Evolutionary conservation across 2,888 invertebrate species (phyloP).

Genomic region (Euzophera pinguis): DNA sequence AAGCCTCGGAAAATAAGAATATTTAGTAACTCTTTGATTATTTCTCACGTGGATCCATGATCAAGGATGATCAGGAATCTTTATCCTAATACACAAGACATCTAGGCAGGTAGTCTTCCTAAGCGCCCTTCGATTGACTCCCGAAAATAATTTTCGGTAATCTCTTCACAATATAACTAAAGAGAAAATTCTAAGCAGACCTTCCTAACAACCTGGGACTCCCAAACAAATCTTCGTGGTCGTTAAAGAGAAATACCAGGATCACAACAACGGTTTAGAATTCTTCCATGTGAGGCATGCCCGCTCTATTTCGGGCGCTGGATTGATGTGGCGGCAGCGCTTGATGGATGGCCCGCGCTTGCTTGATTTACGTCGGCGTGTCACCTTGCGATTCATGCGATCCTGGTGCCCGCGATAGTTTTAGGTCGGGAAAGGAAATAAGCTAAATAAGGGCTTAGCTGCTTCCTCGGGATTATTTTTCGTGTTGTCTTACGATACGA

Average conservation of each 20-base stretch:
- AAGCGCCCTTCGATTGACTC: too few relatives aligned
- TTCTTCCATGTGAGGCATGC: conserved; percentile 43
- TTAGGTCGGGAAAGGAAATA: conserved; percentile 20
- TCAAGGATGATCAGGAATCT: too few relatives aligned
- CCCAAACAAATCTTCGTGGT: conserved; percentile 4
- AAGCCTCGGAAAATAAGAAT: too few relatives aligned
- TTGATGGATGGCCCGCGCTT: conserved; percentile 65
- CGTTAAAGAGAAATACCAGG: conserved; percentile 11
- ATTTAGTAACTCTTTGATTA: too few relatives aligned
- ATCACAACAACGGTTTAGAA: conserved; percentile 35
- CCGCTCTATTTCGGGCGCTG: conserved; percentile 61
- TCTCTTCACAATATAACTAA: too few relatives aligned
- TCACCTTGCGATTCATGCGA: conserved; percentile 56
- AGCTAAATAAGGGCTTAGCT: background rate
- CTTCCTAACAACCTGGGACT: background rate
- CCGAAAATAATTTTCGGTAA: too few relatives aligned
- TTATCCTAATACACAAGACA: too few relatives aligned
- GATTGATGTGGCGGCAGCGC: conserved; percentile 66
- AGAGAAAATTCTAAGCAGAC: background rate
- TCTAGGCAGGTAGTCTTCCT: too few relatives aligned
- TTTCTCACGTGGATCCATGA: too few relatives aligned
- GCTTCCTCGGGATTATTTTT: background rate
- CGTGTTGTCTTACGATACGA: background rate
- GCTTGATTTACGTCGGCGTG: conserved; percentile 66
- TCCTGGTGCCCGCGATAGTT: conserved; percentile 44